Percentiles rank a stretch among this genome's conserved stretches.
Evolutionary conservation across 2,113 vertebrate genomes (phyloP).

Genomic region (Dipodomys spectabilis): DNA sequence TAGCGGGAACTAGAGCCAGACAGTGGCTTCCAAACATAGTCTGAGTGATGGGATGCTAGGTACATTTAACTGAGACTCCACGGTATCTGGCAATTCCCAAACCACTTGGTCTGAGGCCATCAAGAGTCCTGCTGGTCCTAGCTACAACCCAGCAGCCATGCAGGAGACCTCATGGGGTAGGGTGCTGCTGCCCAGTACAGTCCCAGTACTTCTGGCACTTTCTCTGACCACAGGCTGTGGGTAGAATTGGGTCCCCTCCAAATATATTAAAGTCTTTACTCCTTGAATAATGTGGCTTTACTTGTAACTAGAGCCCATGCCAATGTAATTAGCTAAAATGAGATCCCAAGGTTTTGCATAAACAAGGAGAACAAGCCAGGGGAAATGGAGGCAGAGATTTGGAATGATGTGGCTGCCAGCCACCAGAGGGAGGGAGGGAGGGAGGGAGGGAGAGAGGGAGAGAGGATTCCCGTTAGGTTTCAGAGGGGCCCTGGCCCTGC

Average conservation of each 20-base stretch:
- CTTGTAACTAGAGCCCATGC: neutral
- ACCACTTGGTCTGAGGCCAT: fast-evolving
- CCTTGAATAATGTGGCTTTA: neutral
- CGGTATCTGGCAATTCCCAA: neutral
- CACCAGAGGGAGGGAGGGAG: neutral
- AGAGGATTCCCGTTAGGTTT: neutral
- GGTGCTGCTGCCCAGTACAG: too few relatives aligned
- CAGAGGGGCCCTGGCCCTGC: neutral
- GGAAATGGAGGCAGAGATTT: too few relatives aligned
- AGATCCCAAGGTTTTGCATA: neutral
- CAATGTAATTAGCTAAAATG: neutral
- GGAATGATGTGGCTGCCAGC: neutral
- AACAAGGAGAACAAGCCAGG: neutral
- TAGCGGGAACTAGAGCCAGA: neutral
- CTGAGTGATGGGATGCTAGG: neutral
- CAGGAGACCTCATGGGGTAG: neutral
- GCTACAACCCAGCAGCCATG: neutral
- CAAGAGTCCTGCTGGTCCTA: neutral
- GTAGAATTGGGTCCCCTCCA: neutral
- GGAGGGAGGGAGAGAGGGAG: neutral
- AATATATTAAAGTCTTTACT: neutral
- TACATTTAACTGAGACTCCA: neutral
- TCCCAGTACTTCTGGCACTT: neutral
- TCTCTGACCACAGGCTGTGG: neutral
- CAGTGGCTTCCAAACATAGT: neutral